These are phyloP conservation scores for Xenopus borealis DNA, from an alignment of 2,113 vertebrate species.

Conservation along the genomic window DNA sequence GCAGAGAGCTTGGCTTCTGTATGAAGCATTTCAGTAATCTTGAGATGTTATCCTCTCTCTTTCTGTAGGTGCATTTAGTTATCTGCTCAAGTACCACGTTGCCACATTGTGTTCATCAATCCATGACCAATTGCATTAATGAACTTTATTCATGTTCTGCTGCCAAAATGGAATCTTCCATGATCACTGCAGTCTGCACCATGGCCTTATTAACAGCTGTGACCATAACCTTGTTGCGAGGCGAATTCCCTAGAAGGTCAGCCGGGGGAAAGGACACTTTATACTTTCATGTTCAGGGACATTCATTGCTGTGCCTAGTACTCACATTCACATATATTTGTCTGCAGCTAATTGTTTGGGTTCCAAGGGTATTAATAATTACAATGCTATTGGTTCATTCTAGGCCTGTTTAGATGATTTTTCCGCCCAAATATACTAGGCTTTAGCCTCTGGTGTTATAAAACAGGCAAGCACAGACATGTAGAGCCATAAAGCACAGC, in stretches of 20 bases:
- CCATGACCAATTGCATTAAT: too few species aligned
- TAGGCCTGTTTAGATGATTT: neutral
- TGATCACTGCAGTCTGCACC: neutral
- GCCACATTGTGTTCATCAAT: too few species aligned
- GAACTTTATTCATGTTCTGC: neutral
- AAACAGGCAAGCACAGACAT: neutral
- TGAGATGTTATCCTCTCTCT: too few species aligned
- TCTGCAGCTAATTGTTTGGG: constrained; percentile 7
- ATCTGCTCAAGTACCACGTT: too few species aligned
- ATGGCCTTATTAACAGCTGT: constrained; percentile 11
- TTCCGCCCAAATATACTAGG: neutral
- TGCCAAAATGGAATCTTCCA: neutral
- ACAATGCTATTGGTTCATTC: neutral
- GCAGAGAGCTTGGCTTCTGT: too few species aligned
- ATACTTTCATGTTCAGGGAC: constrained; percentile 7
- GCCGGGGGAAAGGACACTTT: constrained; percentile 7
- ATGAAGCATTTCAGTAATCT: too few species aligned
- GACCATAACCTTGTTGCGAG: constrained; percentile 1
- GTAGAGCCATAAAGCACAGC: neutral
- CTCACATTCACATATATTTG: neutral
- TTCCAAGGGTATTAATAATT: constrained; percentile 5
- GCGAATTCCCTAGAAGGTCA: constrained; percentile 7
- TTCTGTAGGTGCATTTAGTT: too few species aligned
- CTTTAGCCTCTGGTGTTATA: neutral
- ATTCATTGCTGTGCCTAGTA: constrained; percentile 15